Percentiles rank a stretch among this genome's conserved stretches.
Conservation (phyloP, 2,888 invertebrate species). For the Hofmannophila pseudospretella region DNA sequence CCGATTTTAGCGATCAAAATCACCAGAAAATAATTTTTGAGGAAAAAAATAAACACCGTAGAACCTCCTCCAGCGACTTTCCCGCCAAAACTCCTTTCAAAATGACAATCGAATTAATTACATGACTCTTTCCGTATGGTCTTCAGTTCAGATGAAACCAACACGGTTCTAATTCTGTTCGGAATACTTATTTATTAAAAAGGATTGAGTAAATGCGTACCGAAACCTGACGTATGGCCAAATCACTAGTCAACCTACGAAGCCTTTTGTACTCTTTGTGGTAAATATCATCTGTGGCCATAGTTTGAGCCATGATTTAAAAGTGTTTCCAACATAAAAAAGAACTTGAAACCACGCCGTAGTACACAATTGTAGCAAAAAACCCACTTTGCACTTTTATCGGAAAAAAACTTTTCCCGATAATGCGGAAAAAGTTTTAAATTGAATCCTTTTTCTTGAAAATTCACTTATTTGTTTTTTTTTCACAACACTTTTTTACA, state of each 20-base stretch:
- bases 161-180: too few species aligned
- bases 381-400: not conserved
- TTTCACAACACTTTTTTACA: not conserved
- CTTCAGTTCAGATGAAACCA: too few species aligned
- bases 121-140: too few species aligned
- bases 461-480: not conserved
- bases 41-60: too few species aligned
- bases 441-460: slow-evolving; percentile 12
- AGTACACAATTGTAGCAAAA: not conserved
- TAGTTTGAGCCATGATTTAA: slow-evolving; percentile 40
- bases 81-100: too few species aligned
- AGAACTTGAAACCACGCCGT: not conserved
- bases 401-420: slow-evolving; percentile 9
- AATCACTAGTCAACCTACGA: slow-evolving; percentile 82
- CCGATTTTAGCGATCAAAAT: too few species aligned
- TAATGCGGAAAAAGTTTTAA: slow-evolving; percentile 15
- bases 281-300: slow-evolving; percentile 71
- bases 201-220: too few species aligned
- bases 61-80: too few species aligned
- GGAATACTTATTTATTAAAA: too few species aligned
- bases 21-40: too few species aligned
- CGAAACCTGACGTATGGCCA: slow-evolving; percentile 81
- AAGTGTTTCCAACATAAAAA: not conserved
- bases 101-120: too few species aligned
- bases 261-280: slow-evolving; percentile 83